Conservation (phyloP, 2,797 vertebrate genomes). For the Cynodonichthys magdalenae region DNA sequence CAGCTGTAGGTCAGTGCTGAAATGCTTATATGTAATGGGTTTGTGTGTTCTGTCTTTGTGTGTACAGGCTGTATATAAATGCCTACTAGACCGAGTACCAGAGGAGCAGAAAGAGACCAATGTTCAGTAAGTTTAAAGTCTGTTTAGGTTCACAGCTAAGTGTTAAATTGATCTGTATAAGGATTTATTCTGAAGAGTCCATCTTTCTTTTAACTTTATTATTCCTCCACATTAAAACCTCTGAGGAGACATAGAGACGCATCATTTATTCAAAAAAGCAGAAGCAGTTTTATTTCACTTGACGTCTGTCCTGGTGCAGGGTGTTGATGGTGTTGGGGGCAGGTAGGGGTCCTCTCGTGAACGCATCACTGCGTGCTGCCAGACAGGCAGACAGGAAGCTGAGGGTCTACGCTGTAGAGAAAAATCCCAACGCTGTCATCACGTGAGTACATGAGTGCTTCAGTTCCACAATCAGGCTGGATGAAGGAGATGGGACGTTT, state of each 20-base stretch:
- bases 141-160: not conserved
- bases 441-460: slow-evolving; percentile 81
- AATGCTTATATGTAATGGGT: not conserved
- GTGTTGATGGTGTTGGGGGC: slow-evolving; percentile 94
- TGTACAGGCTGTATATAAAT: slow-evolving; percentile 90
- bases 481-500: too few relatives aligned
- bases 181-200: not conserved
- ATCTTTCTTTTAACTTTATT: not conserved
- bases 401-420: slow-evolving; percentile 91
- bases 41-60: slow-evolving; percentile 4
- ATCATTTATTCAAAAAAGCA: not conserved
- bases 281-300: not conserved
- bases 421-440: slow-evolving; percentile 92
- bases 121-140: slow-evolving; percentile 85
- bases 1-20: not conserved
- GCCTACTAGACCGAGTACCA: slow-evolving; percentile 90
- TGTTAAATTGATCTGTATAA: not conserved
- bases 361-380: slow-evolving; percentile 89
- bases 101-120: slow-evolving; percentile 90
- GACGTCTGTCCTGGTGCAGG: slow-evolving; percentile 59
- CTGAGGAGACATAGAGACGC: too few relatives aligned
- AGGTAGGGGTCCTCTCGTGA: slow-evolving; percentile 90
- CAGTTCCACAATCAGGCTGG: not conserved
- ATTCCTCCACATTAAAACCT: not conserved
- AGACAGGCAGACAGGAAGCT: slow-evolving; percentile 87